phyloP scores from a whole-genome alignment of 1,140 invertebrate species.

The Aricia agestis region DNA sequence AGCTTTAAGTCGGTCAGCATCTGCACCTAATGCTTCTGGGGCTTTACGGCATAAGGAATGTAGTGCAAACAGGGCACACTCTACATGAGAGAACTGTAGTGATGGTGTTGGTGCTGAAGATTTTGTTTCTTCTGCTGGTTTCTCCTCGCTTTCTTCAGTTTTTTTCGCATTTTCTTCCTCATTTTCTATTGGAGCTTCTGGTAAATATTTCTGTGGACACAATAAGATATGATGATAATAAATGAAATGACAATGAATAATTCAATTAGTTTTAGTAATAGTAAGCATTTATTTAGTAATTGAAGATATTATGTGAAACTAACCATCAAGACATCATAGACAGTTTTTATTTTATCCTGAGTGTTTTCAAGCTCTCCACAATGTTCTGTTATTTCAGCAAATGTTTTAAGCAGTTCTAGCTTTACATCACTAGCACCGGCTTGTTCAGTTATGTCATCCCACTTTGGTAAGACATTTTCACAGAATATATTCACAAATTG shows the following conservation, averaged over 20 bases:
- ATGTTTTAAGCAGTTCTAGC: conserved; percentile 89
- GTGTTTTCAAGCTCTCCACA: conserved; percentile 86
- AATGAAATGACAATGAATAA: too few relatives aligned
- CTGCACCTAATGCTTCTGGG: conserved; percentile 84
- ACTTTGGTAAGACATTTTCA: conserved; percentile 86
- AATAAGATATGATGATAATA: too few relatives aligned
- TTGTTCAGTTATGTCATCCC: conserved; percentile 74
- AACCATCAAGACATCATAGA: conserved; percentile 89
- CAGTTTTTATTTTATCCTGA: conserved; percentile 83
- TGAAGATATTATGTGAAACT: conserved; percentile 57
- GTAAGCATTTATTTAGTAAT: too few relatives aligned
- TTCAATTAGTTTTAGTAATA: too few relatives aligned
- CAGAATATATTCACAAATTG: conserved; percentile 92
- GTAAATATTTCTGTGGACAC: conserved; percentile 81
- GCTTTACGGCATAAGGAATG: conserved; percentile 90
- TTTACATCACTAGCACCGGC: conserved; percentile 83
- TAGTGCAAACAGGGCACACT: conserved; percentile 93
- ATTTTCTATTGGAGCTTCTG: conserved; percentile 84
- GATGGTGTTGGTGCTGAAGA: conserved; percentile 83
- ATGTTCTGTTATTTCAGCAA: conserved; percentile 90
- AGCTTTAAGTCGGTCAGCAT: conserved; percentile 90
- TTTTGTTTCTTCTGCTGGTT: conserved; percentile 46
- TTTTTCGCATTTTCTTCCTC: conserved; percentile 75
- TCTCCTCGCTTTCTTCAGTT: conserved; percentile 53
- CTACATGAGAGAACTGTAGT: conserved; percentile 94